phyloP scores from a whole-genome alignment of 1,140 invertebrate species.

The Thaumatotibia leucotreta region DNA sequence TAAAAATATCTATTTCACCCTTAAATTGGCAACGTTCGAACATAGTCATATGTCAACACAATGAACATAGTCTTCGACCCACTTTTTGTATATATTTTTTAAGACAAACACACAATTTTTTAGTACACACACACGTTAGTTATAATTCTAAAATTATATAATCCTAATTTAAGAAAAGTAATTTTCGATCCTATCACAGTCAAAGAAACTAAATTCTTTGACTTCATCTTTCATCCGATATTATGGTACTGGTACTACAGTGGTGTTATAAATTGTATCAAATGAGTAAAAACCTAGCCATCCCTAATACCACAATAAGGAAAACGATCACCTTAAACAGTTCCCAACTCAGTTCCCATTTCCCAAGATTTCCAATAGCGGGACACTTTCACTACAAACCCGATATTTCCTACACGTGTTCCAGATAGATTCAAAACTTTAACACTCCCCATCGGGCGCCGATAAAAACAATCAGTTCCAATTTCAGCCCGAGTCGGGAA shows the following conservation, averaged over 20 bases:
- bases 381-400: slow-evolving; percentile 14
- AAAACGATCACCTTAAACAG: slow-evolving; percentile 4
- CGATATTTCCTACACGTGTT: slow-evolving; percentile 40
- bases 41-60: too few relatives aligned
- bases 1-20: too few relatives aligned
- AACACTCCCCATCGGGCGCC: slow-evolving; percentile 27
- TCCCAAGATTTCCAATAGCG: neutral
- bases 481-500: slow-evolving; percentile 39
- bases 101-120: too few relatives aligned
- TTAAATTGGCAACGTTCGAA: too few relatives aligned
- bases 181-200: too few relatives aligned
- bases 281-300: neutral
- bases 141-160: too few relatives aligned
- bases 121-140: too few relatives aligned
- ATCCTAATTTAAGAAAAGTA: too few relatives aligned
- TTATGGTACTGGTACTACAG: neutral
- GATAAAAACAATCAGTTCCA: slow-evolving; percentile 67
- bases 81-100: too few relatives aligned
- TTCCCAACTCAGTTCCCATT: neutral
- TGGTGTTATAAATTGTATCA: neutral
- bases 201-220: too few relatives aligned
- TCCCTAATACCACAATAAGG: neutral
- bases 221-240: too few relatives aligned
- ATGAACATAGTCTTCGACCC: too few relatives aligned
- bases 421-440: slow-evolving; percentile 52